phyloP scores from a whole-genome alignment of 2,888 invertebrate genomes.

The Aphodius granarius region DNA sequence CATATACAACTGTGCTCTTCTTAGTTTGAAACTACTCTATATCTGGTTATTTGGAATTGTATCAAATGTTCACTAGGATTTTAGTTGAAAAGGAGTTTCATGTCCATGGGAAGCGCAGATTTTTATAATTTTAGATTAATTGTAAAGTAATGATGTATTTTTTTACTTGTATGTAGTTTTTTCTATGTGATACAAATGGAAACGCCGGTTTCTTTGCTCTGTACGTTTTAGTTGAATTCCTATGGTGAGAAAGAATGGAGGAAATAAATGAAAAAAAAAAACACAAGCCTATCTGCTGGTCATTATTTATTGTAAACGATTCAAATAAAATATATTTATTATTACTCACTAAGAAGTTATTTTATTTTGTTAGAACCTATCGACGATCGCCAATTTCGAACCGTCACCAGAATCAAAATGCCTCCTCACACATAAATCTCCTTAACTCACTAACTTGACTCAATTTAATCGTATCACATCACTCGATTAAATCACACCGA shows the following conservation, averaged over 20 bases:
- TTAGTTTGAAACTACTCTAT: too few species aligned
- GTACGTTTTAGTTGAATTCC: conserved; percentile 18
- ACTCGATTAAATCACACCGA: conserved; percentile 21
- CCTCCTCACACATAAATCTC: background rate
- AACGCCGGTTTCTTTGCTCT: background rate
- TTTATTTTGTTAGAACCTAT: conserved; percentile 13
- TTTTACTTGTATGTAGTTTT: conserved; percentile 26
- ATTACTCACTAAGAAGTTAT: conserved; percentile 25
- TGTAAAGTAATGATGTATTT: conserved; percentile 19
- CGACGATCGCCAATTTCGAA: background rate
- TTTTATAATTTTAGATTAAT: conserved; percentile 13
- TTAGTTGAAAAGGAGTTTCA: background rate
- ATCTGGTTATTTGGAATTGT: background rate
- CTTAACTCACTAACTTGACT: background rate
- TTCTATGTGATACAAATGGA: conserved; percentile 18
- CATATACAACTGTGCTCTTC: too few species aligned
- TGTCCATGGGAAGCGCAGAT: conserved; percentile 19
- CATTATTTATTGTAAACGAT: conserved; percentile 34
- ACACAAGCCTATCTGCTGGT: conserved; percentile 28
- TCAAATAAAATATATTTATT: conserved; percentile 36
- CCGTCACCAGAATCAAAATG: background rate
- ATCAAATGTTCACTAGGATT: background rate
- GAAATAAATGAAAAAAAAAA: conserved; percentile 11
- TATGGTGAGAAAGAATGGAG: conserved; percentile 11
- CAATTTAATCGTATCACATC: conserved; percentile 18